A percentile compares a stretch with the other conserved stretches of the same genome.
Conservation (phyloP, 2,888 invertebrate genomes). For the Microdon myrmicae region DNA sequence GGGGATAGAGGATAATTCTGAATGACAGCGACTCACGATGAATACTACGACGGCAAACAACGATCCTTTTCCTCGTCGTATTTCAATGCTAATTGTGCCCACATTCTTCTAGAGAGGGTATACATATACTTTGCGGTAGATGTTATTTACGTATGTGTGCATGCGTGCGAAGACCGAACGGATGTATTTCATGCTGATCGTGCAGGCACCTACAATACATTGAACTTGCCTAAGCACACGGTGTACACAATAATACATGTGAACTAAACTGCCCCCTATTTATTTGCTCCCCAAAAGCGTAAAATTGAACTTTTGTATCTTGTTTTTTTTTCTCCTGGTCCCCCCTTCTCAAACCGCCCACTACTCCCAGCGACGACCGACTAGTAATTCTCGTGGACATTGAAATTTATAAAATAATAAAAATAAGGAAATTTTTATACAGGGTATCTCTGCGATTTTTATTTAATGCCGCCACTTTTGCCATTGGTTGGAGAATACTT, state of each 20-base stretch:
- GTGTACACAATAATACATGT: too few relatives aligned
- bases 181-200: too few relatives aligned
- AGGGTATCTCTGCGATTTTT: too few relatives aligned
- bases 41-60: conserved; percentile 14
- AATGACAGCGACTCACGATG: conserved; percentile 17
- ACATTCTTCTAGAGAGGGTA: conserved; percentile 32
- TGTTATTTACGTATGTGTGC: not conserved
- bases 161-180: too few relatives aligned
- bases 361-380: too few relatives aligned
- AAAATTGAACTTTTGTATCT: conserved; percentile 40
- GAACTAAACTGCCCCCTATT: conserved; percentile 14
- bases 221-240: too few relatives aligned
- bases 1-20: conserved; percentile 38
- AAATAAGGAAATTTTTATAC: conserved; percentile 17
- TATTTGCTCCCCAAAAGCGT: conserved; percentile 33
- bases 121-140: conserved; percentile 20
- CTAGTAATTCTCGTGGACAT: conserved; percentile 45
- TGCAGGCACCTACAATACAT: too few relatives aligned
- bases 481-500: conserved; percentile 22
- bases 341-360: too few relatives aligned
- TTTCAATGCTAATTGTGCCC: conserved; percentile 37
- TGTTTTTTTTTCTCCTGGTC: conserved; percentile 46
- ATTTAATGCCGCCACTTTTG: conserved; percentile 16
- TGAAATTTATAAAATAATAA: conserved; percentile 12
- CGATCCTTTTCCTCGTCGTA: conserved; percentile 40